A percentile compares a stretch with the other conserved stretches of the same genome.
Evolutionary conservation across 2,888 invertebrate species (phyloP).

Genomic region (Pyrrhosoma nymphula): DNA sequence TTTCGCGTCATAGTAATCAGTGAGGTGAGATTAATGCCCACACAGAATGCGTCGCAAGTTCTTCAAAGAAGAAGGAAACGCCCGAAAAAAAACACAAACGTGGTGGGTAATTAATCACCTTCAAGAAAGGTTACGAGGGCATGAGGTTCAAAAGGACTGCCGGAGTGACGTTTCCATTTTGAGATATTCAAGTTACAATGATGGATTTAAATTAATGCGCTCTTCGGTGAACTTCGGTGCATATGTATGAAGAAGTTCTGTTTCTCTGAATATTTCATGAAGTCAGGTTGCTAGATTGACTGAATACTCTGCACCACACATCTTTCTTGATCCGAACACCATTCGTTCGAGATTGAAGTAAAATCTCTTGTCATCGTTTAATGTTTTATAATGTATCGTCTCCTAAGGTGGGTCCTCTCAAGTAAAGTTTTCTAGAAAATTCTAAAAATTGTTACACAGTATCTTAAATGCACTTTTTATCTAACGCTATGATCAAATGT

Average conservation of each 20-base stretch:
- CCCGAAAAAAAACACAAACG: not conserved
- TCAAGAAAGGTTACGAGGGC: not conserved
- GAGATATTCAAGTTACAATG: not conserved
- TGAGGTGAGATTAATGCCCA: not conserved
- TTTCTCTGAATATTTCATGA: conserved; percentile 6
- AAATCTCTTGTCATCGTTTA: too few relatives aligned
- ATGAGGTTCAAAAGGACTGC: not conserved
- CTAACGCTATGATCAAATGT: too few relatives aligned
- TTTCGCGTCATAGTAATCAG: not conserved
- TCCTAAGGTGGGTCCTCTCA: too few relatives aligned
- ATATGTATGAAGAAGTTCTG: not conserved
- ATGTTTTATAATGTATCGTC: too few relatives aligned
- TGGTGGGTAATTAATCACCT: not conserved
- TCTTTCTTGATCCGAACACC: not conserved
- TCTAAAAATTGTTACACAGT: too few relatives aligned
- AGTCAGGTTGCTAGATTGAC: not conserved
- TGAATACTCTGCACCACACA: not conserved
- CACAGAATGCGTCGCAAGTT: not conserved
- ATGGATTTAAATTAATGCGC: not conserved
- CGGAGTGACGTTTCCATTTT: not conserved
- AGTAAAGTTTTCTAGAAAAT: too few relatives aligned
- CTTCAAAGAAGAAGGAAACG: not conserved
- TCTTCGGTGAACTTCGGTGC: not conserved
- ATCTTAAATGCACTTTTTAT: too few relatives aligned
- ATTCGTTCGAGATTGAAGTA: too few relatives aligned